Percentiles rank a stretch among this genome's conserved stretches.
Evolutionary conservation across 2,888 invertebrate genomes (phyloP).

Genomic region (Phragmatobia fuliginosa): DNA sequence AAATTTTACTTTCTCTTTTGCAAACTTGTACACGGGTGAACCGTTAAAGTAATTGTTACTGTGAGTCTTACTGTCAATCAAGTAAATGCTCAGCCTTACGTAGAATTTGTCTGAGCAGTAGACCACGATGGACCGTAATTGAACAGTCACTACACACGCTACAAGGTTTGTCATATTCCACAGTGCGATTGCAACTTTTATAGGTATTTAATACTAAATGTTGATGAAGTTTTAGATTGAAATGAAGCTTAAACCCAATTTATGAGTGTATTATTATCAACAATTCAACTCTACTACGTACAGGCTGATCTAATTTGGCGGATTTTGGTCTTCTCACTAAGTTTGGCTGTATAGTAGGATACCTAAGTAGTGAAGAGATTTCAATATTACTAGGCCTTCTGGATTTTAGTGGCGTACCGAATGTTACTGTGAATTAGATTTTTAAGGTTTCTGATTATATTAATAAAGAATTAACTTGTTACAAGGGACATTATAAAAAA

Average conservation of each 20-base stretch:
- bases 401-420: too few relatives aligned
- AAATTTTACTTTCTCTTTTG: constrained; percentile 54
- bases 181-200: neutral
- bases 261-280: neutral
- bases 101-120: constrained; percentile 37
- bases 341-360: accelerated
- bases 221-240: neutral
- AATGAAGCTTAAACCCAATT: neutral
- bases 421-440: too few relatives aligned
- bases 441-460: neutral
- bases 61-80: constrained; percentile 58
- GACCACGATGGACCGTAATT: constrained; percentile 1
- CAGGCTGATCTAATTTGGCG: neutral
- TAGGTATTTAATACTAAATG: neutral
- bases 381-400: too few relatives aligned
- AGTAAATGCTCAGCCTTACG: constrained; percentile 49
- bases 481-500: neutral
- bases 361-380: too few relatives aligned
- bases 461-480: neutral
- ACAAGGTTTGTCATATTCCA: neutral
- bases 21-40: constrained; percentile 44
- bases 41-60: constrained; percentile 59
- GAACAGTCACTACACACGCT: constrained; percentile 4
- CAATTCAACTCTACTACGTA: neutral
- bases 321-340: neutral